Percentiles rank a stretch among this genome's conserved stretches.
Evolutionary conservation across 1,140 invertebrate species (phyloP).

Genomic region (Heliothis subflexa): DNA sequence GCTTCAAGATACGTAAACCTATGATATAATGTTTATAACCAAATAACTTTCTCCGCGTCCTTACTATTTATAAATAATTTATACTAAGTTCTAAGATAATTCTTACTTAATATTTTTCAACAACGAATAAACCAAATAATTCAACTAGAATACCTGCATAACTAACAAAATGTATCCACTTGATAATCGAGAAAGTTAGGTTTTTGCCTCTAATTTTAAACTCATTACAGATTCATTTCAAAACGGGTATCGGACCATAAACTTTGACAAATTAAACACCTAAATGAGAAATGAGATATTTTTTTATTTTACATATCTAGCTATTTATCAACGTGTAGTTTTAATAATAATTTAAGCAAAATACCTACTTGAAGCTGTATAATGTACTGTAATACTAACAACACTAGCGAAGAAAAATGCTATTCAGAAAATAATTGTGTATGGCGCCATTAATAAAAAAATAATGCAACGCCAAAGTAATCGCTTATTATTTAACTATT

Average conservation of each 20-base stretch:
- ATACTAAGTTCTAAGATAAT: too few species aligned
- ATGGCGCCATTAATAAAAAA: not conserved
- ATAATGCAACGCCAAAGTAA: too few species aligned
- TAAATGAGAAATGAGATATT: slow-evolving; percentile 35
- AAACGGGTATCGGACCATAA: slow-evolving; percentile 36
- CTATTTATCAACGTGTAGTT: slow-evolving; percentile 34
- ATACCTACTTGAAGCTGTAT: not conserved
- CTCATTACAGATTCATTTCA: slow-evolving; percentile 37
- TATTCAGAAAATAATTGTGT: not conserved
- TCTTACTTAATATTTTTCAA: too few species aligned
- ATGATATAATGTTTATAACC: too few species aligned
- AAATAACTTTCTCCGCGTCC: too few species aligned
- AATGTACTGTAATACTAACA: not conserved
- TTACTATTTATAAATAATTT: too few species aligned
- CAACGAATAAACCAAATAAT: too few species aligned
- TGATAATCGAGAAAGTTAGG: slow-evolving; percentile 9
- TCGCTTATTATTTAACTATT: not conserved
- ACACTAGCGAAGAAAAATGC: not conserved
- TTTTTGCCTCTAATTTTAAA: slow-evolving; percentile 21
- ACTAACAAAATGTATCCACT: not conserved
- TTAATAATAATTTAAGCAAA: slow-evolving; percentile 11
- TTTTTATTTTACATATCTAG: slow-evolving; percentile 11
- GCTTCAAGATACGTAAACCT: too few species aligned
- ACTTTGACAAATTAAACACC: slow-evolving; percentile 43
- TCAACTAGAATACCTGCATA: not conserved